Conservation (phyloP, 2,888 invertebrate genomes). For the Nyleta sp. region DNA sequence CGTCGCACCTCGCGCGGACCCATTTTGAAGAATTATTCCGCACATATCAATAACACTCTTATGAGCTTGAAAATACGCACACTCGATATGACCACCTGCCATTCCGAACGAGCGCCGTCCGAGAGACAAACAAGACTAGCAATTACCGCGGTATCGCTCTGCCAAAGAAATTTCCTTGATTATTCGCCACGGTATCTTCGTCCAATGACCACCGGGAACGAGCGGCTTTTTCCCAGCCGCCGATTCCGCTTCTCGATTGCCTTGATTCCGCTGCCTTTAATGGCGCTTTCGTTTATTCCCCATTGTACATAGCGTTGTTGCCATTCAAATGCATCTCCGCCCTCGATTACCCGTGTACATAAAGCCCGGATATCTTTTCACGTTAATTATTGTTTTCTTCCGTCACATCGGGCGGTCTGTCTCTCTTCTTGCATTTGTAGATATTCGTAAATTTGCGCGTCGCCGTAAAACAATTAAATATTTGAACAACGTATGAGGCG, state of each 20-base stretch:
- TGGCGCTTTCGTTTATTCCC: no score
- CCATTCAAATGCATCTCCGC: no score
- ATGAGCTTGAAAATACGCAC: conserved; percentile 9
- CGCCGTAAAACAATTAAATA: conserved; percentile 17
- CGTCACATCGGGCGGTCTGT: no score
- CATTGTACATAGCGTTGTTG: no score
- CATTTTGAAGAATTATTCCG: conserved; percentile 30
- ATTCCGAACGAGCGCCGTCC: conserved; percentile 10
- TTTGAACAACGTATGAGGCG: conserved; percentile 15
- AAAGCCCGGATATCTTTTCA: no score
- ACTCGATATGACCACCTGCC: conserved; percentile 19
- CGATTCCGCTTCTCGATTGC: no score
- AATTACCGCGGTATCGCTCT: conserved; percentile 1
- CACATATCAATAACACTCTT: conserved; percentile 21
- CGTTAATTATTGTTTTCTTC: no score
- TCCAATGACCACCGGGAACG: background rate
- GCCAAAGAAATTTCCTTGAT: background rate
- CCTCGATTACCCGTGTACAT: no score
- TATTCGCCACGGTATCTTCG: background rate
- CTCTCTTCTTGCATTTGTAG: background rate
- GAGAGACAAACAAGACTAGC: conserved; percentile 22
- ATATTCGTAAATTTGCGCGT: background rate
- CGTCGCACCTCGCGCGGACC: no score
- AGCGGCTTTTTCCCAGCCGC: background rate
- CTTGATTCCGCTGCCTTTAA: no score